Conservation (phyloP, 2,888 invertebrate species). For the Phytoseiulus persimilis region DNA sequence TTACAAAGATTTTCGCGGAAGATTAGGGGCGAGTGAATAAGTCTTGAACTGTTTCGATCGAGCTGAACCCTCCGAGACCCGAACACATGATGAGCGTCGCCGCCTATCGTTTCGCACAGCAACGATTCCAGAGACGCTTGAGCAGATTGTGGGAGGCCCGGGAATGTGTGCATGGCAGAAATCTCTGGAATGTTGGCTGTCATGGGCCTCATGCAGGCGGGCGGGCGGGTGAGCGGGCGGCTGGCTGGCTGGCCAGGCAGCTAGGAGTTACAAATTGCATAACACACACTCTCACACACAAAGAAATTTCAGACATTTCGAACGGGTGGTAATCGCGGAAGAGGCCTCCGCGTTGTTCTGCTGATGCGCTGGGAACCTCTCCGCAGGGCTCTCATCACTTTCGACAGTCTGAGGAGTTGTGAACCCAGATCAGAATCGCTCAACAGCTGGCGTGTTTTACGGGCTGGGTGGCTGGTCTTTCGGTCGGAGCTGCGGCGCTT, state of each 20-base stretch:
- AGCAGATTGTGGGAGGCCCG: slow-evolving; percentile 5
- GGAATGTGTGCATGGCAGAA: not conserved
- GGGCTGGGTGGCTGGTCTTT: not conserved
- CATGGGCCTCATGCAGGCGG: not conserved
- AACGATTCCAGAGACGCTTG: not conserved
- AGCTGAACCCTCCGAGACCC: not conserved
- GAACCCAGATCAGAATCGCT: not conserved
- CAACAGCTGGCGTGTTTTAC: slow-evolving; percentile 5
- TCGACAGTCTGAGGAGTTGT: not conserved
- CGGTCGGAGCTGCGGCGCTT: not conserved
- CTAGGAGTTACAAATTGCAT: not conserved
- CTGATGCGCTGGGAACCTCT: not conserved
- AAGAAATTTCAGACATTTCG: not conserved
- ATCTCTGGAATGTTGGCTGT: not conserved
- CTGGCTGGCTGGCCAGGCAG: not conserved
- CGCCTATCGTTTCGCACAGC: not conserved
- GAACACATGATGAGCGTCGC: not conserved
- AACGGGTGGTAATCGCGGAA: not conserved
- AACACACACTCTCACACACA: not conserved
- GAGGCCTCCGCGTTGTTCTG: not conserved
- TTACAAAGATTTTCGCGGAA: too few species aligned
- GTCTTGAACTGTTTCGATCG: too few species aligned
- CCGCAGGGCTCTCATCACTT: not conserved
- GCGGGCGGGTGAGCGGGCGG: not conserved
- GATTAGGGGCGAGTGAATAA: too few species aligned